These are phyloP conservation scores for Calliphora vicina DNA, from an alignment of 1,140 invertebrate genomes.

Conservation along the genomic window DNA sequence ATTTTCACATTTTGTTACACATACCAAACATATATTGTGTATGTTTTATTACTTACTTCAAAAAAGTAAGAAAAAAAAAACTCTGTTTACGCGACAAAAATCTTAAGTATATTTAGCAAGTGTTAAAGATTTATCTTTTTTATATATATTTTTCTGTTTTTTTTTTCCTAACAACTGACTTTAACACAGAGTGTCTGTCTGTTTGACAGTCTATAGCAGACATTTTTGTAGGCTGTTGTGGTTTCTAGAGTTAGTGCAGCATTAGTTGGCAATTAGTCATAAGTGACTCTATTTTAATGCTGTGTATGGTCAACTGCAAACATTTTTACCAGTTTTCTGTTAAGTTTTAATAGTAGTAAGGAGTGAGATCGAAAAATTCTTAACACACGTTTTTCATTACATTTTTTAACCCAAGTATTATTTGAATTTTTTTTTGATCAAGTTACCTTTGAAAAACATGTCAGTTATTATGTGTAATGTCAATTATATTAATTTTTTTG, in stretches of 20 bases:
- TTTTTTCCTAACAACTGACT: background rate
- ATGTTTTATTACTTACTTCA: constrained; percentile 10
- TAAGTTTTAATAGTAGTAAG: too few species aligned
- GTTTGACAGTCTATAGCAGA: background rate
- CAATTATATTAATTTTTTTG: too few species aligned
- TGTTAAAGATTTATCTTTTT: constrained; percentile 7
- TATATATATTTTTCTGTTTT: background rate
- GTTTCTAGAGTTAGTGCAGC: background rate
- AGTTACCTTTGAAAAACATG: too few species aligned
- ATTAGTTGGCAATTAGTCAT: constrained; percentile 13
- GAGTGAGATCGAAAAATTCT: too few species aligned
- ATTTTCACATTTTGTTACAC: constrained; percentile 9
- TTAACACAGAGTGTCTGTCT: too few species aligned
- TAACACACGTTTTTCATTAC: too few species aligned
- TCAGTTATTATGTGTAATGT: too few species aligned
- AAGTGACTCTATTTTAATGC: background rate
- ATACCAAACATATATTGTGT: background rate
- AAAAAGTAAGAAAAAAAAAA: background rate
- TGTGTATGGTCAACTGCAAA: background rate
- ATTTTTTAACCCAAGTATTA: too few species aligned
- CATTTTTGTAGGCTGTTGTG: background rate
- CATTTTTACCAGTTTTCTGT: background rate
- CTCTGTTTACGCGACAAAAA: background rate
- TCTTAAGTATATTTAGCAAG: constrained; percentile 13
- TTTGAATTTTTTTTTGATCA: too few species aligned